A percentile compares a stretch with the other conserved stretches of the same genome.
phyloP scores from a whole-genome alignment of 1,140 invertebrate species.

The Drosophila fuyamai region DNA sequence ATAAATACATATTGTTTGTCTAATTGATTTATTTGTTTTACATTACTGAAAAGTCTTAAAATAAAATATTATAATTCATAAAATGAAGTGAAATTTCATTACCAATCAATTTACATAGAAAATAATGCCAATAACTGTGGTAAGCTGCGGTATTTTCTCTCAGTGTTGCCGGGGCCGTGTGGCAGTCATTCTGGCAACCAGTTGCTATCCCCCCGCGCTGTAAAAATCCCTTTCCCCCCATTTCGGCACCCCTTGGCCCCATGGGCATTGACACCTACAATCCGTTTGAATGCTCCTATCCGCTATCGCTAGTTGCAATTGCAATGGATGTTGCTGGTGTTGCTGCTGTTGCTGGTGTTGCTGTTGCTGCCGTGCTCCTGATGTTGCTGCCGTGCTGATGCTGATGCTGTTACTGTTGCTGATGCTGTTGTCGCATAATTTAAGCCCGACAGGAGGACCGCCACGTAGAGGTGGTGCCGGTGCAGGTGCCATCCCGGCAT shows the following conservation, averaged over 20 bases:
- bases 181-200: constrained; percentile 32
- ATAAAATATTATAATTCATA: too few relatives aligned
- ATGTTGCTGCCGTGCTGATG: constrained; percentile 22
- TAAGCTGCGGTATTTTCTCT: neutral
- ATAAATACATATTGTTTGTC: too few relatives aligned
- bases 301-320: constrained; percentile 57
- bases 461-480: neutral
- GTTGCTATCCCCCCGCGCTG: constrained; percentile 24
- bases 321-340: constrained; percentile 51
- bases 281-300: constrained; percentile 43
- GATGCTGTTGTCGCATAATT: constrained; percentile 60
- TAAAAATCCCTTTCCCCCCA: neutral
- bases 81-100: too few relatives aligned
- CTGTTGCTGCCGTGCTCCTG: constrained; percentile 11
- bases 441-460: constrained; percentile 40
- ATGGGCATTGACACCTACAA: constrained; percentile 60
- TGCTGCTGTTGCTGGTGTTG: neutral
- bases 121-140: too few relatives aligned
- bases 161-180: constrained; percentile 15
- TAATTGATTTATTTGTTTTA: too few relatives aligned
- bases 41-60: too few relatives aligned
- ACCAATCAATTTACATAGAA: too few relatives aligned
- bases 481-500: constrained; percentile 28
- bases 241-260: constrained; percentile 17
- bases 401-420: constrained; percentile 20